Conservation (phyloP, 2,113 vertebrate genomes). For the Melanocharis versteri region DNA sequence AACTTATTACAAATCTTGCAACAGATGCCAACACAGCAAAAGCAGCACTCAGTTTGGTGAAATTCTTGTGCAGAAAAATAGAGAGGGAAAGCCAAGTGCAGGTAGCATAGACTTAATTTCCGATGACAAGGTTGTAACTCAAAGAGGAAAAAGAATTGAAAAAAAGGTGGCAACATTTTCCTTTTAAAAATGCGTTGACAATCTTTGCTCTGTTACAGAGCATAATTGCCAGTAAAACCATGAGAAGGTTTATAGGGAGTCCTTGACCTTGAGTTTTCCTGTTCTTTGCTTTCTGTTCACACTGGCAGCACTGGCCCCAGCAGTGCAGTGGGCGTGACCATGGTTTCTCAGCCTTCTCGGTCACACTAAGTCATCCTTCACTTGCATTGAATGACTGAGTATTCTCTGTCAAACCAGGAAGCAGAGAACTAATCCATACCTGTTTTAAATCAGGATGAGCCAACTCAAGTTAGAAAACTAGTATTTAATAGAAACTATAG, state of each 20-base stretch:
- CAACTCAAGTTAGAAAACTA: background rate
- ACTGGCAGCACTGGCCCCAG: background rate
- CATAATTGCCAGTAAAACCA: background rate
- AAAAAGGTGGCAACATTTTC: background rate
- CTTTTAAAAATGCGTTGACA: background rate
- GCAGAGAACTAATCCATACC: background rate
- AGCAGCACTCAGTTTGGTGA: background rate
- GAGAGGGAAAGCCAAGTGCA: background rate
- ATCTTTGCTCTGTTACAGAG: background rate
- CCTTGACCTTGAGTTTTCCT: background rate
- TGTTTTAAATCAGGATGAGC: background rate
- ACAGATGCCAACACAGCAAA: background rate
- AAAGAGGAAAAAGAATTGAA: background rate
- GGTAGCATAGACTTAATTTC: background rate
- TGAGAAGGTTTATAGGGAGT: background rate
- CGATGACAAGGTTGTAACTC: background rate
- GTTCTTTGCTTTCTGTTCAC: background rate
- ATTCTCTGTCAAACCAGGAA: background rate
- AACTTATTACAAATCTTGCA: background rate
- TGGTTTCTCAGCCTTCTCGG: background rate
- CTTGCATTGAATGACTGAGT: background rate
- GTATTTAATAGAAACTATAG: background rate
- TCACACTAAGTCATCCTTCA: background rate
- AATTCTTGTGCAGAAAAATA: background rate
- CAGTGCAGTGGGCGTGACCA: background rate